A percentile compares a stretch with the other conserved stretches of the same genome.
Conservation (phyloP, 2,888 invertebrate species). For the Chirona hameri region DNA sequence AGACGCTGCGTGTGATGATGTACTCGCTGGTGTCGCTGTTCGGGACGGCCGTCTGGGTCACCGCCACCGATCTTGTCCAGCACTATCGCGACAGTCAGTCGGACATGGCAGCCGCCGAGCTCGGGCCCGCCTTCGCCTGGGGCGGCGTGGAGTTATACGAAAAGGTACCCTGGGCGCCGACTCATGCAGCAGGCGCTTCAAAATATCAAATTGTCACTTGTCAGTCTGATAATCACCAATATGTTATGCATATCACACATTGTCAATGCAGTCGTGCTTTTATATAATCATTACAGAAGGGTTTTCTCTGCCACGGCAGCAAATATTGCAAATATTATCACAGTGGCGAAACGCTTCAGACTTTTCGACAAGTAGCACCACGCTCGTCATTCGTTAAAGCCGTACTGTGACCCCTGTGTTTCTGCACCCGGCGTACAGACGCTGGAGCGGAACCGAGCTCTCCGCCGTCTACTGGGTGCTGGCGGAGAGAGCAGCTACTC, state of each 20-base stretch:
- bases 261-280: no score
- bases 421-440: neutral
- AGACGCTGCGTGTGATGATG: neutral
- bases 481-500: neutral
- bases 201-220: no score
- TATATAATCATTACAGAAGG: no score
- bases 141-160: conserved; percentile 9
- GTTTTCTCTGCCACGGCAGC: no score
- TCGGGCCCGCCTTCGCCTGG: conserved; percentile 4
- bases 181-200: no score
- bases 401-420: neutral
- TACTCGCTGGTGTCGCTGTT: conserved; percentile 2
- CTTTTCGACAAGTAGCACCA: no score
- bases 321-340: no score
- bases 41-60: neutral
- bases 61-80: neutral
- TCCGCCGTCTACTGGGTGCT: neutral
- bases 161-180: neutral
- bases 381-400: neutral
- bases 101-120: neutral
- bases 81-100: neutral
- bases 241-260: no score
- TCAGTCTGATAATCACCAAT: no score
- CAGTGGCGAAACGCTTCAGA: no score
- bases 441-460: neutral